Evolutionary conservation across 1,140 invertebrate species (phyloP), one percentile per base, ranked within the genome.

Genomic region (Leptonema lineaticorne): DNA sequence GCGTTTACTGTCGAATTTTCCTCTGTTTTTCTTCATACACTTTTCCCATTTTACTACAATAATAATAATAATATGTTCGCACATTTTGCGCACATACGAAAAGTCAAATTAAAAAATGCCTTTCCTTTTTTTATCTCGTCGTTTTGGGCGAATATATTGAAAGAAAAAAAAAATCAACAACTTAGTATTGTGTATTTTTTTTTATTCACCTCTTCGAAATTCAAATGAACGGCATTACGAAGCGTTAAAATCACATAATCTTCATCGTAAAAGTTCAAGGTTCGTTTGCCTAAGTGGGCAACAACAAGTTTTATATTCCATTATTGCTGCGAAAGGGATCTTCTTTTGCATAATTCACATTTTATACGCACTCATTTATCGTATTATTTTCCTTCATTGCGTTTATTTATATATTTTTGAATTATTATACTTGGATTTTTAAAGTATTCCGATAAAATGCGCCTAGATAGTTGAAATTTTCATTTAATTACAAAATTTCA

Each of bases 331-430:
- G 50, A 53, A 53, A 53, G 50, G 50, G 50, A 53, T 53, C 50
- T 18, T 53, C 50, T 53, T 53, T 53, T 53, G 50, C 24, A 7
- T 24, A 22, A 53, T 53, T 53, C 27, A 24, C 50, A 53, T 53
- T 53, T 53, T 53, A 53, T 53, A n/a, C n/a, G n/a, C n/a, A n/a
- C n/a, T n/a, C n/a, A 53, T 53, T 53, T 53, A 53, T 53, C 16
- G 16, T 33, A 33, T 41, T 41, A n/a, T n/a, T n/a, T n/a, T n/a
- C n/a, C n/a, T 41, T 26, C 20, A 24, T 26, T 26, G 50, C 20
- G 20, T 24, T 24, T 53, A 53, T 53, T 53, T 53, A 53, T 53
- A 9, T 24, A 24, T 24, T 26, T 53, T 53, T 26, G 9, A 26
- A 53, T 53, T 53, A 11, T 14, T 16, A 41, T 16, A 11, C 9